A percentile compares a stretch with the other conserved stretches of the same genome.
Conservation (phyloP, 2,888 invertebrate species). For the Allygus modestus region DNA sequence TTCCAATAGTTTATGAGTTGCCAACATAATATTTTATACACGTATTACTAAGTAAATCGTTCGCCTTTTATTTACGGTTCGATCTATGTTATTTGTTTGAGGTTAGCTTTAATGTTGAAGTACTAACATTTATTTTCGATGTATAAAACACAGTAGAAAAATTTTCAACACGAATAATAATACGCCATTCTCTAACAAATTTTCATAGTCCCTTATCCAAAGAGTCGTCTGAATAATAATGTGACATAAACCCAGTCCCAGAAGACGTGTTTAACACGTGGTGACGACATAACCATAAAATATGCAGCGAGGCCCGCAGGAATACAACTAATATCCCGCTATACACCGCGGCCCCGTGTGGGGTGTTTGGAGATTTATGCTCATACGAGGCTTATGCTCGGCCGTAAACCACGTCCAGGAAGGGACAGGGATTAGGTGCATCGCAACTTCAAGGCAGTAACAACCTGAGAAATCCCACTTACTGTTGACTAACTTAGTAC, state of each 20-base stretch:
- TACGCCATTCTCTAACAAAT: too few species aligned
- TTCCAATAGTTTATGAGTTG: too few species aligned
- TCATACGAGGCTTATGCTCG: neutral
- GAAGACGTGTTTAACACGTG: neutral
- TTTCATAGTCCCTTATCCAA: too few species aligned
- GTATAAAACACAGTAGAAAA: too few species aligned
- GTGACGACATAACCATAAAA: conserved; percentile 21
- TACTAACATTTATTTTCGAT: too few species aligned
- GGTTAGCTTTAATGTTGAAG: too few species aligned
- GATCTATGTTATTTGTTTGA: too few species aligned
- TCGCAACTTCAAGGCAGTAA: neutral
- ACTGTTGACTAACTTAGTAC: too few species aligned
- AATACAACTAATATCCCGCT: conserved; percentile 21
- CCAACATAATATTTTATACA: too few species aligned
- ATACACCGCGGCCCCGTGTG: neutral
- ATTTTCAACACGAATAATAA: too few species aligned
- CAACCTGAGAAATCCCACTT: neutral
- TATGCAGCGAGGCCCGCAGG: neutral
- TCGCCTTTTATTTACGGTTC: too few species aligned
- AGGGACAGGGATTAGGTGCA: neutral
- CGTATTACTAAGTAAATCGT: too few species aligned
- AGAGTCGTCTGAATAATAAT: conserved; percentile 1
- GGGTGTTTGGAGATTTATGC: neutral
- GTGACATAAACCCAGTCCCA: neutral
- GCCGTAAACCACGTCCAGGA: neutral